Base-by-base conservation (phyloP, 2,888 invertebrate species). In the Spicauda simplicius region DNA sequence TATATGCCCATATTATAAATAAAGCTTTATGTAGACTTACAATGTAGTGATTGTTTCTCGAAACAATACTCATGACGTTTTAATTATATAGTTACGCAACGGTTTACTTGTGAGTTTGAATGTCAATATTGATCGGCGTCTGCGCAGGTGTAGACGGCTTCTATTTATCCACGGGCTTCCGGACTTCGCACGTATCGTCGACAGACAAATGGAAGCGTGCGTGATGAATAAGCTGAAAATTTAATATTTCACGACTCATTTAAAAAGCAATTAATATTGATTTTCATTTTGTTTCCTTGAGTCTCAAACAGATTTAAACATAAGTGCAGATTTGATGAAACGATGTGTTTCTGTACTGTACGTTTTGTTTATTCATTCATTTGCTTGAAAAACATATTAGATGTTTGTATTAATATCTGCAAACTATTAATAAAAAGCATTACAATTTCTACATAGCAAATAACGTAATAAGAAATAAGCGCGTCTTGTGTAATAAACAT, bases 131-230 rank as follows among this genome's bases (percentile, higher is more conserved):
- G 74, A 77, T 75, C 72, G 71, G 73, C 76, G 76, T 75, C 74
- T 73, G 78, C 79, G 80, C 84, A 85, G 78, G 81, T 84, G 83
- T 78, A 83, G 84, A 87, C 85, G 73, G 77, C 77, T 81, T 78
- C 77, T 80, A 82, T 90, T 88, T 88, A 87, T 80, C 71, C 74
- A 73, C 71, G 76, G 78, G 77, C 16, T 83, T 86, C 87, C 87
- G 84, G 72, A 52, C 50, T 60, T 30, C 19, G 20, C 56, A 37
- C 45, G 52, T 56, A 59, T 52, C 53, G 59, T 55, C 52, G 54
- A 33, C 58, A 53, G 52, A 69, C 67, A 68, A 69, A 37, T 64
- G 33, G 14, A n/a, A 25, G 59, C 25, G 25, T 20, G 8, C 59
- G 33, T 53, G 65, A 65, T 30, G 33, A 55, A 60, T 60, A 18